Conservation (phyloP, 2,113 vertebrate genomes). For the Mus spicilegus region DNA sequence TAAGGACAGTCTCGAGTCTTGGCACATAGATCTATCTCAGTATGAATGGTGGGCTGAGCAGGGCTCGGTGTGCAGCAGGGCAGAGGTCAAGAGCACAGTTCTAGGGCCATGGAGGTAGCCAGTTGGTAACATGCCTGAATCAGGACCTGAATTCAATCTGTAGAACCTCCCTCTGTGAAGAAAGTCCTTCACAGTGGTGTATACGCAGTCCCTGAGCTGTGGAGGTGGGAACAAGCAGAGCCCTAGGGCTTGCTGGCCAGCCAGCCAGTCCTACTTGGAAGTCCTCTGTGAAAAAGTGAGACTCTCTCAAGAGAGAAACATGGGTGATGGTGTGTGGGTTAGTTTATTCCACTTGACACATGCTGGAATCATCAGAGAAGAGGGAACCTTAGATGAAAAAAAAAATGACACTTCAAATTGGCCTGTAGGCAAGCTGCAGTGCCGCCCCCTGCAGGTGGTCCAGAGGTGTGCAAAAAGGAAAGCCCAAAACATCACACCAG, state of each 20-base stretch:
- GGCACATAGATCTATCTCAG: background rate
- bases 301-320: background rate
- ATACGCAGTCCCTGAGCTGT: background rate
- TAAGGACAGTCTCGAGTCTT: background rate
- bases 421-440: background rate
- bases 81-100: background rate
- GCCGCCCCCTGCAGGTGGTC: background rate
- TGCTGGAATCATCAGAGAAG: background rate
- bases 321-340: background rate
- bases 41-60: background rate
- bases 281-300: background rate
- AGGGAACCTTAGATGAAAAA: too few relatives aligned
- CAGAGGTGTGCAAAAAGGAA: background rate
- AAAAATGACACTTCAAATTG: background rate
- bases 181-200: background rate
- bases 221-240: background rate
- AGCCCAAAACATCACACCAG: background rate
- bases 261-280: background rate
- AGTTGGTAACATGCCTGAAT: too few relatives aligned
- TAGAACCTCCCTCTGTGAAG: background rate
- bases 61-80: background rate
- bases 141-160: background rate
- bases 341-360: background rate
- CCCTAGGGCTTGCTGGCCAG: background rate
- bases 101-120: background rate